These are phyloP conservation scores for Dynastes tityus DNA, from an alignment of 2,888 invertebrate species.

Conservation along the genomic window DNA sequence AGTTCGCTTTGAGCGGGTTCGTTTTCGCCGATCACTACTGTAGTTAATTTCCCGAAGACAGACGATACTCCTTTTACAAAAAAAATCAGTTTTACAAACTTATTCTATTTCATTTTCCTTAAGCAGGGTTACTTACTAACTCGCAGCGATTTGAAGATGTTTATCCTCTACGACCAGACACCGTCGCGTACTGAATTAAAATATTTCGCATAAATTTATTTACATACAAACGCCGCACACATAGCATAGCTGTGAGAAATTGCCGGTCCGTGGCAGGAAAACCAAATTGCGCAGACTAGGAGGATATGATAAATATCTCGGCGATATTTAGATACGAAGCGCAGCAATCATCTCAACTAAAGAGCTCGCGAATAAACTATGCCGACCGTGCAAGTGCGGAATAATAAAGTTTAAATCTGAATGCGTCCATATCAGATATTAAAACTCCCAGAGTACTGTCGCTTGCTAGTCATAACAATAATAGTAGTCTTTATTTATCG, in stretches of 20 bases:
- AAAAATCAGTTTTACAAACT: too few species aligned
- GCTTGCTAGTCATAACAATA: too few species aligned
- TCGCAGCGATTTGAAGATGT: not conserved
- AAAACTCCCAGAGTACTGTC: too few species aligned
- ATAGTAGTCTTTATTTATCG: too few species aligned
- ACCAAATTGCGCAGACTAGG: slow-evolving; percentile 13
- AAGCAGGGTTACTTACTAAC: not conserved
- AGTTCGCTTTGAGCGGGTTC: too few species aligned
- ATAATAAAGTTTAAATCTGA: too few species aligned
- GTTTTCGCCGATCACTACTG: too few species aligned
- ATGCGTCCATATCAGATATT: too few species aligned
- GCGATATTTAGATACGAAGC: not conserved
- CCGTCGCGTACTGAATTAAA: slow-evolving; percentile 26
- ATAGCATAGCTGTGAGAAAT: slow-evolving; percentile 22
- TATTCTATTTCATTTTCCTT: not conserved
- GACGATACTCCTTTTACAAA: too few species aligned
- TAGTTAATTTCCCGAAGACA: too few species aligned
- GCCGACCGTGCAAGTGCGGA: too few species aligned
- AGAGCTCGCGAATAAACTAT: too few species aligned
- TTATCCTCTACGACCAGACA: slow-evolving; percentile 23
- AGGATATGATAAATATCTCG: not conserved
- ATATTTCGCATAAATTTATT: slow-evolving; percentile 27
- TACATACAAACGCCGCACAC: slow-evolving; percentile 18
- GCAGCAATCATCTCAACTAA: not conserved
- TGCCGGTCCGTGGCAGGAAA: slow-evolving; percentile 16